A percentile compares a stretch with the other conserved stretches of the same genome.
Evolutionary conservation across 2,888 invertebrate species (phyloP).

Genomic region (Drosophila mercatorum): DNA sequence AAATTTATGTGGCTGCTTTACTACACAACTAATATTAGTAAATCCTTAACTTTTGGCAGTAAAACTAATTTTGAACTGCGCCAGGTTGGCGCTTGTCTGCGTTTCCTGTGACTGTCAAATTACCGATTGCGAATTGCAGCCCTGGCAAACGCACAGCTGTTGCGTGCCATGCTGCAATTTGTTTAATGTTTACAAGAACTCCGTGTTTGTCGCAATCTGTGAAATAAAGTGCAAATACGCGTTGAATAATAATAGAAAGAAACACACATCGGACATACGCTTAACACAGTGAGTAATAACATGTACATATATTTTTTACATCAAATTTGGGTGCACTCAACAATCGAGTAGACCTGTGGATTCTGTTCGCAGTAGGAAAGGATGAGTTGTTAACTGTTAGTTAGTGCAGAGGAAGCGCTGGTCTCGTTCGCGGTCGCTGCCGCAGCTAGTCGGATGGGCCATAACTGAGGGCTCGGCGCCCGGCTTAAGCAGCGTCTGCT

Average conservation of each 20-base stretch:
- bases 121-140: background rate
- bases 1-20: background rate
- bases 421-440: slow-evolving; percentile 65
- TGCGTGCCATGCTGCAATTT: slow-evolving; percentile 61
- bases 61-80: background rate
- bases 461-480: slow-evolving; percentile 56
- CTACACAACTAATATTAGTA: background rate
- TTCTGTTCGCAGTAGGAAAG: slow-evolving; percentile 2
- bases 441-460: slow-evolving; percentile 64
- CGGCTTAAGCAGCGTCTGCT: slow-evolving; percentile 76
- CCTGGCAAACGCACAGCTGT: slow-evolving; percentile 59
- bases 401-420: slow-evolving; percentile 50
- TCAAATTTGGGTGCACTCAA: slow-evolving; percentile 31
- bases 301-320: slow-evolving; percentile 21
- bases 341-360: slow-evolving; percentile 43
- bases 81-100: background rate
- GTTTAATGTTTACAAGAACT: slow-evolving; percentile 51
- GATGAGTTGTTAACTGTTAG: background rate
- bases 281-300: slow-evolving; percentile 46
- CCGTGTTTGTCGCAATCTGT: slow-evolving; percentile 3
- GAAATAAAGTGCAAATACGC: slow-evolving; percentile 9
- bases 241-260: background rate
- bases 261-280: background rate
- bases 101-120: slow-evolving; percentile 5
- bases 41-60: too few species aligned